Base-by-base conservation (phyloP, 2,888 invertebrate species). In the Keiferia lycopersicella region DNA sequence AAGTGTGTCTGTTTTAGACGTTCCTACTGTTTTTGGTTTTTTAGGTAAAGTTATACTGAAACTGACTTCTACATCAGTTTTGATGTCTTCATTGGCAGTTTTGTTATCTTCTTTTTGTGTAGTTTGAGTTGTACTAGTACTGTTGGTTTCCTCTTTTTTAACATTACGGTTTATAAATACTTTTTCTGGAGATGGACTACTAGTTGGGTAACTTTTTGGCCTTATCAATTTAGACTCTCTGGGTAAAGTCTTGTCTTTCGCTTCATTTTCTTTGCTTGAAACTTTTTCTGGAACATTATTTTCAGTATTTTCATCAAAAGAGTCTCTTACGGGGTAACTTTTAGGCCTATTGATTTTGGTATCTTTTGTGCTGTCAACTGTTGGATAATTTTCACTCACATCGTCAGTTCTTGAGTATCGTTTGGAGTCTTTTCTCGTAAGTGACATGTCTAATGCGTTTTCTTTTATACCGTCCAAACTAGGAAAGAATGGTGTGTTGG, bases 151-250 rank as follows among this genome's bases (percentile, higher is more conserved):
- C 57, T 86, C 83, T 68, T 78, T 83, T 69, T 82, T 83, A 57
- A 70, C 63, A 62, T 73, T 81, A 45, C 84, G 83, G 68, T 69
- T 80, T 38, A 83, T 65, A 68, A 82, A 86, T 22, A 83, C 76
- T 76, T 91, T 91, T 73, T 91, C 91, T 26, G 89, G 89, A 8
- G 87, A 87, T 20, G 87, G 85, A 71, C 83, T 88, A 70, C 85
- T 84, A 7, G 87, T 87, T n/a, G 94, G 94, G 76, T 94, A 94
- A 78, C 94, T 94, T 73, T 93, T 93, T 18, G 94, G 94, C 30
- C 94, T 86, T 65, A 92, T 83, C 57, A 94, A 78, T 73, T 85
- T 88, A 1, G 92, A 91, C 74, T 92, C 92, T 64, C 82, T 78
- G 30, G 76, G 72, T 59, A 74, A 67, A 63, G 73, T 75, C 64